Percentiles rank a stretch among this genome's conserved stretches.
Evolutionary conservation across 2,113 vertebrate species (phyloP).

Genomic region (Lamprotornis superbus): DNA sequence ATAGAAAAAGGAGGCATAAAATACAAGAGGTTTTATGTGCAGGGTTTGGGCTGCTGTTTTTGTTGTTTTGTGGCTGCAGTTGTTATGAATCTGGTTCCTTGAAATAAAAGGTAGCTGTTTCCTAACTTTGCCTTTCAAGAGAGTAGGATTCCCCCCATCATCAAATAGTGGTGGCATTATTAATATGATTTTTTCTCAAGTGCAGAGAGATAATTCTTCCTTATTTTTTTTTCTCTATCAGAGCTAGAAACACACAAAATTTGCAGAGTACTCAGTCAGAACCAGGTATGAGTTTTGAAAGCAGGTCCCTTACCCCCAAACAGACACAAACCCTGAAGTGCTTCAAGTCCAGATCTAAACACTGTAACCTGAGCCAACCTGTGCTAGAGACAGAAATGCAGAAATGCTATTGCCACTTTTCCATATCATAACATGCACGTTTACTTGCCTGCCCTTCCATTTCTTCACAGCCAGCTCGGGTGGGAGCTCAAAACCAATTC

Average conservation of each 20-base stretch:
- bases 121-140: background rate
- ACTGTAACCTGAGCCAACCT: background rate
- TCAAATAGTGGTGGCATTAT: background rate
- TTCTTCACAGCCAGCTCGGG: background rate
- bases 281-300: background rate
- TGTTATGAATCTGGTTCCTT: background rate
- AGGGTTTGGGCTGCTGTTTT: background rate
- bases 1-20: slow-evolving; percentile 48
- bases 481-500: background rate
- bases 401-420: background rate
- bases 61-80: background rate
- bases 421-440: background rate
- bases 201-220: background rate
- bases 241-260: background rate
- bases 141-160: background rate
- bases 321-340: background rate
- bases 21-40: background rate
- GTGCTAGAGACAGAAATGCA: background rate
- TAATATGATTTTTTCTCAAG: background rate
- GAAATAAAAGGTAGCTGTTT: background rate
- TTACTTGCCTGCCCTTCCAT: slow-evolving; percentile 63
- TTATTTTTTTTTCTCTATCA: background rate
- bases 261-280: background rate
- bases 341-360: background rate
- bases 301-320: background rate